phyloP scores from a whole-genome alignment of 2,888 invertebrate species.

The Polymixis flavicincta region DNA sequence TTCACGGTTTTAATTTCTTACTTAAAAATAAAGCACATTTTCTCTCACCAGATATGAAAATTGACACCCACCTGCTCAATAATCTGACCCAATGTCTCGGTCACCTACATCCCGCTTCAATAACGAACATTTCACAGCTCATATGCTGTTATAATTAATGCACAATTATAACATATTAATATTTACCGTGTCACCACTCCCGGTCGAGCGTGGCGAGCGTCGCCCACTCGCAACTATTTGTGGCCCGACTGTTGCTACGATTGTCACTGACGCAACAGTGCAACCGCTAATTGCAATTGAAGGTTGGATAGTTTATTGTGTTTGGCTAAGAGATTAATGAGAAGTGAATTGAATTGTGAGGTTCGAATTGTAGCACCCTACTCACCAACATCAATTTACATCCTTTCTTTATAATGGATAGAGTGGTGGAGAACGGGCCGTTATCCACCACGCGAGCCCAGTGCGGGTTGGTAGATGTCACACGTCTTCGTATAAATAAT shows the following conservation, averaged over 20 bases:
- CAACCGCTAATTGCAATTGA: conserved; percentile 58
- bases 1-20: no score
- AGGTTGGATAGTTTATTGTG: conserved; percentile 18
- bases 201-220: conserved; percentile 35
- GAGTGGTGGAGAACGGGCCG: no score
- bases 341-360: conserved; percentile 15
- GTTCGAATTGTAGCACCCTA: background rate
- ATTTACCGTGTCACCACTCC: conserved; percentile 57
- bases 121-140: conserved; percentile 50
- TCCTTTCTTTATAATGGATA: no score
- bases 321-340: background rate
- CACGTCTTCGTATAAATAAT: no score
- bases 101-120: conserved; percentile 32
- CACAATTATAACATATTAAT: conserved; percentile 63
- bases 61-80: no score
- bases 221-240: conserved; percentile 64
- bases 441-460: no score
- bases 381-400: no score
- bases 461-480: no score
- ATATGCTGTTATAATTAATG: conserved; percentile 56
- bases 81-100: conserved; percentile 44
- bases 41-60: no score
- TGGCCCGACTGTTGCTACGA: conserved; percentile 46
- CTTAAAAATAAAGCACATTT: no score
- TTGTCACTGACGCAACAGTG: conserved; percentile 61